These are phyloP conservation scores for Bombus pyrosoma DNA, from an alignment of 1,140 invertebrate species.

Conservation along the genomic window DNA sequence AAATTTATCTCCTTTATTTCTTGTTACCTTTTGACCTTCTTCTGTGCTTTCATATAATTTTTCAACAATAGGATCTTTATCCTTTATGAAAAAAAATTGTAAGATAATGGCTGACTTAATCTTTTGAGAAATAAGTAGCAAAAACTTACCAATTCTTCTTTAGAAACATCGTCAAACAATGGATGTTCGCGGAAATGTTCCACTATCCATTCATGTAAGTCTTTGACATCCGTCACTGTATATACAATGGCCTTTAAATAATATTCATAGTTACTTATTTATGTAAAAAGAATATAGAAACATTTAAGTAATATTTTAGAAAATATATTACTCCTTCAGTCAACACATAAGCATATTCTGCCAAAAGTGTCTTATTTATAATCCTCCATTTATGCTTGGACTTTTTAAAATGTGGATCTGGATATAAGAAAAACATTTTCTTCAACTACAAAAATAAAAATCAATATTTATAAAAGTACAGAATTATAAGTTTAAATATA, in stretches of 20 bases:
- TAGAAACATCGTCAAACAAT: slow-evolving; percentile 90
- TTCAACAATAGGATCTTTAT: slow-evolving; percentile 91
- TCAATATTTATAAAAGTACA: slow-evolving; percentile 4
- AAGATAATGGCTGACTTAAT: background rate
- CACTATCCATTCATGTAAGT: slow-evolving; percentile 99
- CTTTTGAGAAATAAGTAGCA: slow-evolving; percentile 17
- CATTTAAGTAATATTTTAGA: slow-evolving; percentile 33
- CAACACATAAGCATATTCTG: slow-evolving; percentile 98
- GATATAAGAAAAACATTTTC: slow-evolving; percentile 99
- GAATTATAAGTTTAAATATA: slow-evolving; percentile 23
- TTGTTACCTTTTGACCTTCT: slow-evolving; percentile 98
- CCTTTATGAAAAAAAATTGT: slow-evolving; percentile 81
- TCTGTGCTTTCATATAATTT: slow-evolving; percentile 97
- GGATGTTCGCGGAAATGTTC: slow-evolving; percentile 95
- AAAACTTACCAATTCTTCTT: slow-evolving; percentile 73
- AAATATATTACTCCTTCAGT: slow-evolving; percentile 87
- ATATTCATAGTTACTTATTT: slow-evolving; percentile 23
- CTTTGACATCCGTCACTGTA: slow-evolving; percentile 98
- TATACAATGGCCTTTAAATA: slow-evolving; percentile 93
- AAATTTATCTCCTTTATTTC: slow-evolving; percentile 97
- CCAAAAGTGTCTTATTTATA: slow-evolving; percentile 95
- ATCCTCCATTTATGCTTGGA: slow-evolving; percentile 99
- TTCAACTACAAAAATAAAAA: slow-evolving; percentile 87
- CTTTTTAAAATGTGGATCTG: slow-evolving; percentile 99
- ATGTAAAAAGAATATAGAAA: slow-evolving; percentile 7